A percentile compares a stretch with the other conserved stretches of the same genome.
Evolutionary conservation across 1,140 invertebrate genomes (phyloP).

Genomic region (Macrobrachium nipponense): DNA sequence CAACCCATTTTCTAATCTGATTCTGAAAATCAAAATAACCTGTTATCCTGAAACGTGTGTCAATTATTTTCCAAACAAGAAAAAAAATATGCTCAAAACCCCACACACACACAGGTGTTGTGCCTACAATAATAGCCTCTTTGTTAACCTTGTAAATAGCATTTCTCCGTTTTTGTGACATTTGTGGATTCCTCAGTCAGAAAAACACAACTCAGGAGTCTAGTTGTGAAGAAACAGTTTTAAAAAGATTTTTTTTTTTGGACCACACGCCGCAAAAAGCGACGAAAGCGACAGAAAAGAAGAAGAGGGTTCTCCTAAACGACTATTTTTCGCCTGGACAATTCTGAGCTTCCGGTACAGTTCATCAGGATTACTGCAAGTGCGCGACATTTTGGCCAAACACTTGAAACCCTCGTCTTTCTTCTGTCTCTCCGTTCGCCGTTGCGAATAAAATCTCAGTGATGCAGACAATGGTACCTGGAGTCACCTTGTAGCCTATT

Average conservation of each 20-base stretch:
- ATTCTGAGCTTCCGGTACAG: too few species aligned
- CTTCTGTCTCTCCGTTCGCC: background rate
- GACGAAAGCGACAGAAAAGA: conserved; percentile 22
- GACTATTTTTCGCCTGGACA: too few species aligned
- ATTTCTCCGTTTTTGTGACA: conserved; percentile 28
- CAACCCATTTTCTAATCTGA: background rate
- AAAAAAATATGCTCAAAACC: conserved; percentile 45
- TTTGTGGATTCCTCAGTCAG: conserved; percentile 14
- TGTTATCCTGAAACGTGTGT: conserved; percentile 26
- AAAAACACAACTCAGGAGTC: conserved; percentile 52
- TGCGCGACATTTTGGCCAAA: too few species aligned
- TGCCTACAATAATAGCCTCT: conserved; percentile 43
- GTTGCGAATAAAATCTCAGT: conserved; percentile 33
- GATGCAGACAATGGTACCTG: conserved; percentile 53
- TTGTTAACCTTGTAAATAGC: conserved; percentile 48
- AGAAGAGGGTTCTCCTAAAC: too few species aligned
- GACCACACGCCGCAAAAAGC: conserved; percentile 27
- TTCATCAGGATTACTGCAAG: too few species aligned
- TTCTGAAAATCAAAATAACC: background rate
- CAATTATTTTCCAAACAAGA: conserved; percentile 38
- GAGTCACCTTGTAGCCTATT: conserved; percentile 38
- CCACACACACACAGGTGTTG: conserved; percentile 34
- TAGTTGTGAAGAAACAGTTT: conserved; percentile 46
- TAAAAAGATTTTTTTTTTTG: conserved; percentile 13
- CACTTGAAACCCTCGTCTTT: background rate